phyloP scores from a whole-genome alignment of 64 coral and sea anemone genomes.

The Anthopleura sola region DNA sequence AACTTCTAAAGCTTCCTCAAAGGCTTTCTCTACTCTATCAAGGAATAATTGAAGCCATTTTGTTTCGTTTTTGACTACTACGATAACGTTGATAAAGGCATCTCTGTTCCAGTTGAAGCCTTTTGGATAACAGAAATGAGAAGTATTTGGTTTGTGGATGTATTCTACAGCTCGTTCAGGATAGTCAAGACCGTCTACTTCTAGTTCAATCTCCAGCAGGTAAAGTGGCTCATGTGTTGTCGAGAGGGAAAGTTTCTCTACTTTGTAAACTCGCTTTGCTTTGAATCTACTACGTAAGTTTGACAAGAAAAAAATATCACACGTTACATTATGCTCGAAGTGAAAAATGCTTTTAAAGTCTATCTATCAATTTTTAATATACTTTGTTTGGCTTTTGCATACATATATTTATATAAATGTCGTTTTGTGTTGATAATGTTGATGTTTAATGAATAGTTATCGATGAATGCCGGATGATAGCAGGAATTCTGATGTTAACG shows the following conservation, averaged over 20 bases:
- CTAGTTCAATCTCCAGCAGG: conserved; percentile 36
- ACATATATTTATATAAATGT: background rate
- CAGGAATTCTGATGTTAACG: too few relatives aligned
- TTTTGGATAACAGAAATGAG: conserved; percentile 37
- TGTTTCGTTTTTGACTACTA: conserved; percentile 26
- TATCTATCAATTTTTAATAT: background rate
- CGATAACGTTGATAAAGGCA: conserved; percentile 10
- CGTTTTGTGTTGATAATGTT: background rate
- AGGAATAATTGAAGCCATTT: conserved; percentile 31
- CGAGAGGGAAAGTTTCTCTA: conserved; percentile 18
- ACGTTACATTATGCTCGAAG: too few relatives aligned
- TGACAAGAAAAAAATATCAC: too few relatives aligned
- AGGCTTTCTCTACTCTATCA: conserved; percentile 22
- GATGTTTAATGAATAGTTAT: too few relatives aligned
- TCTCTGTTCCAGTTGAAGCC: conserved; percentile 26
- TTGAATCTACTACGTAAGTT: conserved; percentile 29
- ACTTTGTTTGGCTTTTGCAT: background rate
- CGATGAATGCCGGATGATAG: too few relatives aligned
- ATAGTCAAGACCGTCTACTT: conserved; percentile 44
- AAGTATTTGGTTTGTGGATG: background rate
- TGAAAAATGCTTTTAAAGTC: background rate
- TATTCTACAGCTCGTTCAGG: conserved; percentile 47
- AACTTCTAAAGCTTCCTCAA: conserved; percentile 29
- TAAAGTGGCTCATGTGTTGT: background rate
- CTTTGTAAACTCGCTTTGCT: conserved; percentile 19